phyloP scores from a whole-genome alignment of 2,888 invertebrate species.

The Tachina lurida region DNA sequence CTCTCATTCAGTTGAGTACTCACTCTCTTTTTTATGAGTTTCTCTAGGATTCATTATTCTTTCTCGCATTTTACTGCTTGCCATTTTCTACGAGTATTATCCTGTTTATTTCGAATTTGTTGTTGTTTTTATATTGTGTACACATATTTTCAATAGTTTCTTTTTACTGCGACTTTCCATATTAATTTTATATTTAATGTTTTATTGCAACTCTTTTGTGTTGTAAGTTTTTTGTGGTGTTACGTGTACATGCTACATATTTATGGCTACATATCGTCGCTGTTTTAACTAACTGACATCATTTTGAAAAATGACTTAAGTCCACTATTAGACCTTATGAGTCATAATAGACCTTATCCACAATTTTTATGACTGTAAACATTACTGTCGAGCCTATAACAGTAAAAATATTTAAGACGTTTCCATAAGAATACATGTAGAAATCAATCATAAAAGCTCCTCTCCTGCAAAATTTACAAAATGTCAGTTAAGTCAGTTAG shows the following conservation, averaged over 20 bases:
- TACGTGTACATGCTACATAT: background rate
- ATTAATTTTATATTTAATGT: constrained; percentile 3
- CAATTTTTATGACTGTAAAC: too few relatives aligned
- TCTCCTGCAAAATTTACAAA: too few relatives aligned
- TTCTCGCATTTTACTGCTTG: background rate
- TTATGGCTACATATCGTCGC: background rate
- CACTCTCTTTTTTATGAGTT: constrained; percentile 1
- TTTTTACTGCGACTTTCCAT: constrained; percentile 21
- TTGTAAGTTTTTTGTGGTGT: constrained; percentile 8
- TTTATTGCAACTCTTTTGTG: constrained; percentile 36
- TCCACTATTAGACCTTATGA: too few relatives aligned
- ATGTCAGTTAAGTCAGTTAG: too few relatives aligned
- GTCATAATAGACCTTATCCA: too few relatives aligned
- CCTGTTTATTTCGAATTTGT: constrained; percentile 24
- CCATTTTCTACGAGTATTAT: constrained; percentile 9
- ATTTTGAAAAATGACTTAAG: too few relatives aligned
- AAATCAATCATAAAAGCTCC: too few relatives aligned
- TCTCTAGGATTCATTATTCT: background rate
- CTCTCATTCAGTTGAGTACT: background rate
- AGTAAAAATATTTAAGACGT: too few relatives aligned
- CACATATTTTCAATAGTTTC: constrained; percentile 38
- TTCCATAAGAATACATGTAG: too few relatives aligned
- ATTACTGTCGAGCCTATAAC: too few relatives aligned
- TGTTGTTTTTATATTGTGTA: constrained; percentile 17
- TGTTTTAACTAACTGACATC: too few relatives aligned